phyloP scores from a whole-genome alignment of 2,113 vertebrate species.

The Cololabis saira region DNA sequence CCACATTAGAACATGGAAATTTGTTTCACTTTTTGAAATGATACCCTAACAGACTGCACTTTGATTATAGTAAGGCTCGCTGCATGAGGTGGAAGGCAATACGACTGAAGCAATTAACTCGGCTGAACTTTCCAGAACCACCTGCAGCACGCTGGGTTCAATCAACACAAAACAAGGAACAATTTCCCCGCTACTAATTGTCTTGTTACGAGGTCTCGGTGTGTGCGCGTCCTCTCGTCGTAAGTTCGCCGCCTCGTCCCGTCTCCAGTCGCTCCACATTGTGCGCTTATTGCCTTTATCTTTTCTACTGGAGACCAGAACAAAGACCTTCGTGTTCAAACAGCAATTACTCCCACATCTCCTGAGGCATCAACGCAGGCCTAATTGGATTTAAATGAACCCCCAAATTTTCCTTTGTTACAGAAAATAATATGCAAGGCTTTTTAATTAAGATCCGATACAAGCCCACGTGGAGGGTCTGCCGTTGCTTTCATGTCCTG shows the following conservation, averaged over 20 bases:
- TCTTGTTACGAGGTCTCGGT: conserved; percentile 60
- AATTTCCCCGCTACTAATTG: conserved; percentile 68
- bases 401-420: conserved; percentile 96
- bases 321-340: conserved; percentile 95
- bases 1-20: conserved; percentile 22
- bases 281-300: conserved; percentile 92
- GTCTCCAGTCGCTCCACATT: conserved; percentile 85
- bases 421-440: conserved; percentile 93
- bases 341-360: conserved; percentile 86
- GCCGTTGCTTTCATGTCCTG: conserved; percentile 89
- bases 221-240: conserved; percentile 54
- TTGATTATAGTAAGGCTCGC: conserved; percentile 62
- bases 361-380: conserved; percentile 84
- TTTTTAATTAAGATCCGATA: conserved; percentile 98
- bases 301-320: conserved; percentile 91
- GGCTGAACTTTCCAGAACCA: conserved; percentile 51
- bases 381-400: conserved; percentile 99
- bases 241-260: conserved; percentile 64
- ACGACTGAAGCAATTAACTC: conserved; percentile 68
- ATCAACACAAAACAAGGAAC: conserved; percentile 43
- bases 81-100: conserved; percentile 67
- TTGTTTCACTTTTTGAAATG: conserved; percentile 38
- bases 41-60: conserved; percentile 28
- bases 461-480: conserved; percentile 86
- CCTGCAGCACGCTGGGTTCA: conserved; percentile 43